phyloP scores from a whole-genome alignment of 2,888 invertebrate species.

The Drosophila paramelanica region DNA sequence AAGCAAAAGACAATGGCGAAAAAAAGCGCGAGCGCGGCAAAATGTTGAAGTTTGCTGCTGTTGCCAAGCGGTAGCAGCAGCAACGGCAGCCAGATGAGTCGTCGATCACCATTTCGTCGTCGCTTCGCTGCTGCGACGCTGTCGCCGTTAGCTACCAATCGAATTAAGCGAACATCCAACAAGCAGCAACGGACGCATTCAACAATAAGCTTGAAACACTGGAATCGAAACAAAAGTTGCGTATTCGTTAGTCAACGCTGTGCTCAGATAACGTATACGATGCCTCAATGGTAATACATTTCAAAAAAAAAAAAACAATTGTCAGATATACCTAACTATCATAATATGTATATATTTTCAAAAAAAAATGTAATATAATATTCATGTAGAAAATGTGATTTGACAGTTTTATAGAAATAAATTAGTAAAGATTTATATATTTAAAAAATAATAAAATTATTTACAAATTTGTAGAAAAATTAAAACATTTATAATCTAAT shows the following conservation, averaged over 20 bases:
- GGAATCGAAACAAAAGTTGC: slow-evolving; percentile 3
- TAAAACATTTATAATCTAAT: no score
- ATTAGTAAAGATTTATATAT: no score
- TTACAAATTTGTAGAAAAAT: no score
- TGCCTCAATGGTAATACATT: no score
- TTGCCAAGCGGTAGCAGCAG: slow-evolving; percentile 54
- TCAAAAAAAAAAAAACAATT: no score
- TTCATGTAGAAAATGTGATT: no score
- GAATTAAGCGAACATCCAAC: slow-evolving; percentile 22
- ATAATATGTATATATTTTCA: no score
- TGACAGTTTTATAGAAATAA: no score
- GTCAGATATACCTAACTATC: no score
- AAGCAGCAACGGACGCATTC: slow-evolving; percentile 25
- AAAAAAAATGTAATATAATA: no score
- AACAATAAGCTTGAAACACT: slow-evolving; percentile 13
- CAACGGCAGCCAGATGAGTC: slow-evolving; percentile 27
- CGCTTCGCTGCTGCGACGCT: not conserved
- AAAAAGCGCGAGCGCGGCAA: slow-evolving; percentile 9
- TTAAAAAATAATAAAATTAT: no score
- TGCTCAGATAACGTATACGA: not conserved
- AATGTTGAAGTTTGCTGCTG: slow-evolving; percentile 46
- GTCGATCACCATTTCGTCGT: slow-evolving; percentile 27
- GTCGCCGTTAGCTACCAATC: slow-evolving; percentile 18
- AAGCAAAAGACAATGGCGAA: slow-evolving; percentile 23
- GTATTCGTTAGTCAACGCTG: not conserved